These are phyloP conservation scores for Corythoichthys haematopterus DNA, from an alignment of 2,113 vertebrate species.

Conservation along the genomic window DNA sequence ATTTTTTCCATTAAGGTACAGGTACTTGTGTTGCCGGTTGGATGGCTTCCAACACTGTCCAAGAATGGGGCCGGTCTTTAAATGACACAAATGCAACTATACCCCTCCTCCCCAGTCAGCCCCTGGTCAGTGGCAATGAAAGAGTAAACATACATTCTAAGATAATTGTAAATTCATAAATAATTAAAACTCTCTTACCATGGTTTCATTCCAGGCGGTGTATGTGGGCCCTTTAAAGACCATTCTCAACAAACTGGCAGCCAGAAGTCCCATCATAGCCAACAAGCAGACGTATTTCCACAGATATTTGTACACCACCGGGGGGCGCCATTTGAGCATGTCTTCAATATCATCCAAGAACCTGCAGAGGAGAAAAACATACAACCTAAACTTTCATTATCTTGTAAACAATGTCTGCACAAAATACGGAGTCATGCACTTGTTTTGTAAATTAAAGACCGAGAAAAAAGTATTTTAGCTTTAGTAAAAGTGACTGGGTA, in stretches of 20 bases:
- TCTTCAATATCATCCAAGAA: constrained; percentile 95
- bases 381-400: background rate
- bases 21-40: too few relatives aligned
- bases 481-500: too few relatives aligned
- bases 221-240: constrained; percentile 86
- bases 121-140: too few relatives aligned
- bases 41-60: too few relatives aligned
- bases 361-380: constrained; percentile 54
- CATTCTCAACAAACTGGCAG: constrained; percentile 87
- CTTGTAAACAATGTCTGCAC: background rate
- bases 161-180: too few relatives aligned
- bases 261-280: constrained; percentile 85
- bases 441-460: background rate
- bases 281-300: constrained; percentile 96
- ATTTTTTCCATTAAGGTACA: too few relatives aligned
- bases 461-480: too few relatives aligned
- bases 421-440: background rate
- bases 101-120: too few relatives aligned
- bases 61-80: too few relatives aligned
- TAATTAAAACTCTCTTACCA: constrained; percentile 69
- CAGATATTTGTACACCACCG: constrained; percentile 87
- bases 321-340: constrained; percentile 93
- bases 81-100: too few relatives aligned
- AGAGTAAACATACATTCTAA: too few relatives aligned
- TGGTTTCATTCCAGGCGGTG: constrained; percentile 87